phyloP scores from a whole-genome alignment of 1,140 invertebrate species.

The Bacillus rossius region DNA sequence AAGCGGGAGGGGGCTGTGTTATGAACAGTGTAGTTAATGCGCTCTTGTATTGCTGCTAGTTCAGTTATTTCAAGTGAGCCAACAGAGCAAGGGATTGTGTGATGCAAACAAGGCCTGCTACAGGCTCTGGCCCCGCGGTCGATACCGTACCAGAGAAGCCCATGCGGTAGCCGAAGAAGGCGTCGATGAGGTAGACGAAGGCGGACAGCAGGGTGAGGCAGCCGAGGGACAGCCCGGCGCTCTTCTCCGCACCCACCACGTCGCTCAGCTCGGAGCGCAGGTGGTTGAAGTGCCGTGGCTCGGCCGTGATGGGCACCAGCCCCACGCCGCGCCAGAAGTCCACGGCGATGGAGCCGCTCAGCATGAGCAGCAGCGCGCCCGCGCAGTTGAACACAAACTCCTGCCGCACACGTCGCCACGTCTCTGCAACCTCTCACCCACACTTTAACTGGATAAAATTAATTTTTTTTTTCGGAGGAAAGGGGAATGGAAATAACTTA shows the following conservation, averaged over 20 bases:
- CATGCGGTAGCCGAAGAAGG: conserved; percentile 12
- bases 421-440: no score
- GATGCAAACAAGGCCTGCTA: no score
- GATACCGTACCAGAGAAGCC: background rate
- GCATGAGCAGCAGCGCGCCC: conserved; percentile 6
- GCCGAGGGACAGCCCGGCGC: conserved; percentile 7
- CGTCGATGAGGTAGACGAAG: conserved; percentile 10
- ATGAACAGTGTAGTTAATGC: no score
- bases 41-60: no score
- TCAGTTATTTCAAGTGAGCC: no score
- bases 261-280: background rate
- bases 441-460: no score
- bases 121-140: no score
- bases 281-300: background rate
- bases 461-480: no score
- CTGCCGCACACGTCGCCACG: background rate
- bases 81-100: no score
- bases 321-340: conserved; percentile 14
- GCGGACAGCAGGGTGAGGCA: conserved; percentile 8
- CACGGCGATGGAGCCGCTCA: conserved; percentile 10
- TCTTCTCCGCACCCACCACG: background rate
- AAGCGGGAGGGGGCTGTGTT: no score
- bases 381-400: conserved; percentile 11
- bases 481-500: no score
- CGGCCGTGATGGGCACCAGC: conserved; percentile 2